Conservation (phyloP, 35 echinoderm and acorn worm genomes). For the Apostichopus californicus region DNA sequence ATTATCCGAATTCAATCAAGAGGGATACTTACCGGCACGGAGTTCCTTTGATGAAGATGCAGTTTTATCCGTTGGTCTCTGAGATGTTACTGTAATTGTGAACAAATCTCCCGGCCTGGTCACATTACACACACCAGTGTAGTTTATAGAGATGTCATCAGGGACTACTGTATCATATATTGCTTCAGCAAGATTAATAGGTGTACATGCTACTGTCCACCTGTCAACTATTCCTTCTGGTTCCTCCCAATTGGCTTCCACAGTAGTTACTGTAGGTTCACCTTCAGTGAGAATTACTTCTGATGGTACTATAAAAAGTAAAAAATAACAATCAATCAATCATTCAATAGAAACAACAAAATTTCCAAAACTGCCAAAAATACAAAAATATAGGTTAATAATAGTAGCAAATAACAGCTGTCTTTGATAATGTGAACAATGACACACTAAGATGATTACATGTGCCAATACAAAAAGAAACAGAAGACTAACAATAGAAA, state of each 20-base stretch:
- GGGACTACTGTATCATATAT: not conserved
- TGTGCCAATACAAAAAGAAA: no score
- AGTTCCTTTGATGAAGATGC: not conserved
- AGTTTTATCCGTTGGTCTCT: not conserved
- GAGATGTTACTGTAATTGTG: not conserved
- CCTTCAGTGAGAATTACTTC: not conserved
- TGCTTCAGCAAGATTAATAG: not conserved
- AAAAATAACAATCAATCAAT: not conserved
- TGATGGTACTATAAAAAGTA: not conserved
- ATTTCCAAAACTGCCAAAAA: not conserved
- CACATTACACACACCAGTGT: not conserved
- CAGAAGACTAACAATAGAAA: no score
- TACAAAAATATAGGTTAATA: no score
- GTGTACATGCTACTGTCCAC: not conserved
- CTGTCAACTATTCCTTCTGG: not conserved
- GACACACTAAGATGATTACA: not conserved
- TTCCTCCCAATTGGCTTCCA: not conserved
- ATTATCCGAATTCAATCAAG: no score
- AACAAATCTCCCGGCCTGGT: not conserved
- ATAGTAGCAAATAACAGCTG: no score
- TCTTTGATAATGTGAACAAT: no score
- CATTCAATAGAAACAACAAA: not conserved
- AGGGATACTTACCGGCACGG: conserved; percentile 7
- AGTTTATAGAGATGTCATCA: not conserved
- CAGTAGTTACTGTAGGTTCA: not conserved